A percentile compares a stretch with the other conserved stretches of the same genome.
Evolutionary conservation across 2,888 invertebrate species (phyloP).

Genomic region (Rotaria magnacalcarata): DNA sequence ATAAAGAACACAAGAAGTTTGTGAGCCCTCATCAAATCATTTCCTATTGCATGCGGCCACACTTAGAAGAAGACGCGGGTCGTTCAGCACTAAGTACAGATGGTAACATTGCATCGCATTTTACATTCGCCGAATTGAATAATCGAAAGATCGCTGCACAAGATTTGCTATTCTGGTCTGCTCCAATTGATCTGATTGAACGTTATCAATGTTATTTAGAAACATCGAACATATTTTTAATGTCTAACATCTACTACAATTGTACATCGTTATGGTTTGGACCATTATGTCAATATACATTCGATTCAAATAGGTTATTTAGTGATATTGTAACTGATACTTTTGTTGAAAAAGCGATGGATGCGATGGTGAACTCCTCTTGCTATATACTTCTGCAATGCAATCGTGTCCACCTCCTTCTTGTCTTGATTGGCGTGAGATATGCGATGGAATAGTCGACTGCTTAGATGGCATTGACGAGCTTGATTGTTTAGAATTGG

Average conservation of each 20-base stretch:
- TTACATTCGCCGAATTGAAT: background rate
- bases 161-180: background rate
- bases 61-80: background rate
- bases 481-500: too few relatives aligned
- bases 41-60: background rate
- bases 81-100: background rate
- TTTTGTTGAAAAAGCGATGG: too few relatives aligned
- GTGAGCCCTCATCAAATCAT: background rate
- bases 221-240: background rate
- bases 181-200: background rate
- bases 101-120: background rate
- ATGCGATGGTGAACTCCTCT: too few relatives aligned
- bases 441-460: too few relatives aligned
- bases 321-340: too few relatives aligned
- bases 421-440: too few relatives aligned
- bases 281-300: background rate
- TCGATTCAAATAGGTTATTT: background rate
- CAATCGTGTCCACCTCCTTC: too few relatives aligned
- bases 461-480: too few relatives aligned
- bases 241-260: background rate
- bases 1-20: background rate
- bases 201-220: background rate
- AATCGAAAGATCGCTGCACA: background rate
- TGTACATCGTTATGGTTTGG: background rate
- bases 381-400: too few relatives aligned